Evolutionary conservation across 2,113 vertebrate species (phyloP).

Genomic region (Phasianus colchicus): DNA sequence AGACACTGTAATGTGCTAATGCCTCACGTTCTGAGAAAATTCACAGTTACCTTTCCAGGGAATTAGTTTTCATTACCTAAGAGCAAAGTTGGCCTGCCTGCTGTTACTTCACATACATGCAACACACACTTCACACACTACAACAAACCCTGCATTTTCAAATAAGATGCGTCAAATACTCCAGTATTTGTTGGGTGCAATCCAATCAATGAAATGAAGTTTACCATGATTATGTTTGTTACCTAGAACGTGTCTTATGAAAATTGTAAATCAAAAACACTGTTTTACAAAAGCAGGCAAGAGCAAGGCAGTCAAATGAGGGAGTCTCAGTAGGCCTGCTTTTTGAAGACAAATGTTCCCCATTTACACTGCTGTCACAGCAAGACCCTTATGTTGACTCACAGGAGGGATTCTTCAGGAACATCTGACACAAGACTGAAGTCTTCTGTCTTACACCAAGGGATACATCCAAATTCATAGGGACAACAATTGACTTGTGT

Average conservation of each 20-base stretch:
- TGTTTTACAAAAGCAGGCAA: neutral
- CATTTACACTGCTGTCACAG: neutral
- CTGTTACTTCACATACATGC: neutral
- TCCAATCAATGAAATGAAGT: neutral
- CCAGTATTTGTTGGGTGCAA: neutral
- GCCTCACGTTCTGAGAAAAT: neutral
- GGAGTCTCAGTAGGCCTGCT: neutral
- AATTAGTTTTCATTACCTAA: neutral
- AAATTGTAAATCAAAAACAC: neutral
- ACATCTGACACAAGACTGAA: neutral
- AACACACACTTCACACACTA: too few species aligned
- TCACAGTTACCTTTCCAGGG: neutral
- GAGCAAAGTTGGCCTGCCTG: neutral
- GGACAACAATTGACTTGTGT: rapidly evolving
- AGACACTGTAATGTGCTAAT: neutral
- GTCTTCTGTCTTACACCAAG: neutral
- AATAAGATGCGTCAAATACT: neutral
- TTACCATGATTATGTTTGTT: neutral
- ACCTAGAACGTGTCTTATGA: neutral
- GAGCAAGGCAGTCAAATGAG: neutral
- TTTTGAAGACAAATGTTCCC: neutral
- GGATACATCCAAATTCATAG: rapidly evolving
- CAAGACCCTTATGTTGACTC: neutral
- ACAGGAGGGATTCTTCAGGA: neutral
- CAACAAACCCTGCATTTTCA: neutral